A percentile compares a stretch with the other conserved stretches of the same genome.
phyloP scores from a whole-genome alignment of 2,888 invertebrate genomes.

The Diabrotica balteata region DNA sequence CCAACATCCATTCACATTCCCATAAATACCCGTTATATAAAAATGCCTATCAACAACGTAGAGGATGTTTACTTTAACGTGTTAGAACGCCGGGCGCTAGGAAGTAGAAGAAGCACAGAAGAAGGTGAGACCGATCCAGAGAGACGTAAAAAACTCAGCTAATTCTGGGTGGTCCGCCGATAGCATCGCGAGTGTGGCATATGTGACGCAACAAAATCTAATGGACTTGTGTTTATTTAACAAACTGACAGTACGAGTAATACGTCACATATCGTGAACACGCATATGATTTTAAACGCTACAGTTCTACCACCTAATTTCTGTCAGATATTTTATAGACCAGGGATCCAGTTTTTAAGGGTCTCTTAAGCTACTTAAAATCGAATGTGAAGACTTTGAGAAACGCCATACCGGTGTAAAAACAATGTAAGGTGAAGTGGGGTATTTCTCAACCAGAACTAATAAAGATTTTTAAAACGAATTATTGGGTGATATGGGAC shows the following conservation, averaged over 20 bases:
- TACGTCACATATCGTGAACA: constrained; percentile 53
- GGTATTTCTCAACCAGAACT: no score
- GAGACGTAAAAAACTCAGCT: constrained; percentile 31
- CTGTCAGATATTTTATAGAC: constrained; percentile 9
- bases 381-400: no score
- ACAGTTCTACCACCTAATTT: constrained; percentile 35
- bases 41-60: not conserved
- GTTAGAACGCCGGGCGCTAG: constrained; percentile 36
- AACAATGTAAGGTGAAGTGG: no score
- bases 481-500: no score
- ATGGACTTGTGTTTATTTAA: constrained; percentile 62
- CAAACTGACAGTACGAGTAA: constrained; percentile 55
- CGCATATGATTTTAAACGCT: constrained; percentile 42
- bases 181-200: constrained; percentile 48
- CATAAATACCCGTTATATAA: no score
- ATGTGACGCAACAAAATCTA: constrained; percentile 61
- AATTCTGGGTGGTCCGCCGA: constrained; percentile 53
- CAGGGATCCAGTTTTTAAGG: not conserved
- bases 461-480: no score
- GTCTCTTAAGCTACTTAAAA: no score
- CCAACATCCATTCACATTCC: no score
- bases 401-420: no score
- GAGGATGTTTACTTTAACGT: constrained; percentile 31
- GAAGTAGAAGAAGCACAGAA: constrained; percentile 1
- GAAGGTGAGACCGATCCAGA: constrained; percentile 11